A percentile compares a stretch with the other conserved stretches of the same genome.
Evolutionary conservation across 2,888 invertebrate species (phyloP).

Genomic region (Trachelus troglodyta): DNA sequence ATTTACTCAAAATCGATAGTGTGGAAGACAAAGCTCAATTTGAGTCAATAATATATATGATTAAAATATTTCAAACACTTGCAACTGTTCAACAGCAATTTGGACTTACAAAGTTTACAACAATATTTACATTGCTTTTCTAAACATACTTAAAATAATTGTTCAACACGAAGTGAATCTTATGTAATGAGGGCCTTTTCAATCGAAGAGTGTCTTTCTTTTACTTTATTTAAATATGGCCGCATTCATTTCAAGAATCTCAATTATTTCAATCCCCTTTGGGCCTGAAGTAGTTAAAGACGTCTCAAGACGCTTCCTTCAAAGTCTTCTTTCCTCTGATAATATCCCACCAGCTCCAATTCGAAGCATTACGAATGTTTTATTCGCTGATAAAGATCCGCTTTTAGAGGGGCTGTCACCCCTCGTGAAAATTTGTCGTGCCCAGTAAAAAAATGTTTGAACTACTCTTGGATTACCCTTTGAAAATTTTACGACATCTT

Average conservation of each 20-base stretch:
- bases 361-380: constrained; percentile 5
- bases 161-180: neutral
- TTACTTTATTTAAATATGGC: neutral
- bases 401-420: neutral
- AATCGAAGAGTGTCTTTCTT: neutral
- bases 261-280: neutral
- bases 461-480: neutral
- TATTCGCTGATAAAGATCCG: neutral
- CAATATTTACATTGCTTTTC: neutral
- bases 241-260: no score
- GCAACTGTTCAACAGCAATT: no score
- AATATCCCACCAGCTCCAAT: neutral
- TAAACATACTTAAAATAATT: neutral
- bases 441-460: neutral
- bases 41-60: no score
- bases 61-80: no score
- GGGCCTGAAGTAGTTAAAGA: neutral
- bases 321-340: neutral
- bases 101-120: no score
- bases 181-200: neutral
- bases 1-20: no score
- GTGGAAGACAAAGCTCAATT: no score
- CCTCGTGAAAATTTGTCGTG: neutral
- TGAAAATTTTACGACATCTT: no score
- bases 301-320: neutral